These are phyloP conservation scores for Rhagonycha fulva DNA, from an alignment of 2,888 invertebrate genomes.

Conservation along the genomic window DNA sequence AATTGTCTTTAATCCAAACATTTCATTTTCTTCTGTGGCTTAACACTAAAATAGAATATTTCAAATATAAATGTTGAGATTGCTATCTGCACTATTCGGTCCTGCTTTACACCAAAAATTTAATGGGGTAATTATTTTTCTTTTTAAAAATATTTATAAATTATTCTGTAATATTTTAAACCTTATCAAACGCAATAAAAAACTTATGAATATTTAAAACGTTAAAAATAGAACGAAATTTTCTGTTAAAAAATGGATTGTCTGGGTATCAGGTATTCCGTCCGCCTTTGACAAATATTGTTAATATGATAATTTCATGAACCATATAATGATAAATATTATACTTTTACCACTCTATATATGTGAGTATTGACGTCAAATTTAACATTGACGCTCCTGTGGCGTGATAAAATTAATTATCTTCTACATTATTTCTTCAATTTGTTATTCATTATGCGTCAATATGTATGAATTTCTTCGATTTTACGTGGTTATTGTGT, in stretches of 20 bases:
- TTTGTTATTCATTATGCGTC: slow-evolving; percentile 8
- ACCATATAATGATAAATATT: slow-evolving; percentile 10
- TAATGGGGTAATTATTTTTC: neutral
- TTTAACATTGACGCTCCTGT: slow-evolving; percentile 23
- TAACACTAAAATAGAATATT: too few relatives aligned
- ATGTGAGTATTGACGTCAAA: slow-evolving; percentile 18
- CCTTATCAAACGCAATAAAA: neutral
- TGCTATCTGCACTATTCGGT: too few relatives aligned
- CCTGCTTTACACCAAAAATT: too few relatives aligned
- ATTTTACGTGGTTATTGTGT: neutral
- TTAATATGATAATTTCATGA: slow-evolving; percentile 7
- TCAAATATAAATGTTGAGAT: neutral
- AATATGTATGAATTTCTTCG: neutral
- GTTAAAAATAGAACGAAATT: neutral
- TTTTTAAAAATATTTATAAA: neutral
- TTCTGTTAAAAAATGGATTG: neutral
- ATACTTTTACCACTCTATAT: slow-evolving; percentile 19
- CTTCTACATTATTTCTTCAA: slow-evolving; percentile 7
- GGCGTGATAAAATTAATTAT: slow-evolving; percentile 21
- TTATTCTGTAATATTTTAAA: neutral
- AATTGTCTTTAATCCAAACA: neutral
- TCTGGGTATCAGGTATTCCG: neutral
- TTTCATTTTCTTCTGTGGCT: neutral
- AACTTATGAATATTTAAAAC: neutral
- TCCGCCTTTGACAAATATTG: neutral